A percentile compares a stretch with the other conserved stretches of the same genome.
These are phyloP conservation scores for Protonemura montana DNA, from an alignment of 2,888 invertebrate species.

Conservation along the genomic window DNA sequence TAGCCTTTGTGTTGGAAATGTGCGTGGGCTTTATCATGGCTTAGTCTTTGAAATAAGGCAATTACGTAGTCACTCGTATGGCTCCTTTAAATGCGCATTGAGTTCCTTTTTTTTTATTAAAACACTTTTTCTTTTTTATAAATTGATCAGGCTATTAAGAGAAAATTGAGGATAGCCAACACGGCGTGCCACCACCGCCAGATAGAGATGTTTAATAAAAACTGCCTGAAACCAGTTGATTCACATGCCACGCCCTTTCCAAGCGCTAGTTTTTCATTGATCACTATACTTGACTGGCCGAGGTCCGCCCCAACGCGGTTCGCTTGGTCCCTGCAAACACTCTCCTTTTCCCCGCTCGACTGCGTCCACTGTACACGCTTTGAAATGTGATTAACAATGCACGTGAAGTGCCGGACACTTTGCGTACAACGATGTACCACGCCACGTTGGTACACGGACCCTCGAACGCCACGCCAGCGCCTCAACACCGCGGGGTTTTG, in stretches of 20 bases:
- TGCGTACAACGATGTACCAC: background rate
- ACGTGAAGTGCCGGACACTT: constrained; percentile 34
- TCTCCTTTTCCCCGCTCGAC: background rate
- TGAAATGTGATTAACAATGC: constrained; percentile 37
- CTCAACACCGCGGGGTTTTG: background rate
- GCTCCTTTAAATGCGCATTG: too few species aligned
- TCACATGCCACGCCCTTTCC: constrained; percentile 23
- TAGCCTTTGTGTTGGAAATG: background rate
- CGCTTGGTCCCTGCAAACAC: background rate
- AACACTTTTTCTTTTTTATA: too few species aligned
- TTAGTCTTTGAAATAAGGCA: too few species aligned
- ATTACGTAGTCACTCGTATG: too few species aligned
- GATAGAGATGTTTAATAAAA: background rate
- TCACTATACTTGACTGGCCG: background rate
- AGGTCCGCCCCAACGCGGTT: background rate
- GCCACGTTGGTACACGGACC: background rate
- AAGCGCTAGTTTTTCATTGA: background rate
- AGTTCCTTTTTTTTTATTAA: too few species aligned
- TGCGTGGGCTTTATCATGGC: too few species aligned
- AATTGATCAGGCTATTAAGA: background rate
- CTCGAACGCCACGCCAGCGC: background rate
- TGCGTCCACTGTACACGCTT: constrained; percentile 9
- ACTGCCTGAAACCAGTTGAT: constrained; percentile 24
- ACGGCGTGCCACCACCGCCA: background rate
- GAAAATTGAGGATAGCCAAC: background rate